These are phyloP conservation scores for Tetramorium alpestre DNA, from an alignment of 1,140 invertebrate species.

Conservation along the genomic window DNA sequence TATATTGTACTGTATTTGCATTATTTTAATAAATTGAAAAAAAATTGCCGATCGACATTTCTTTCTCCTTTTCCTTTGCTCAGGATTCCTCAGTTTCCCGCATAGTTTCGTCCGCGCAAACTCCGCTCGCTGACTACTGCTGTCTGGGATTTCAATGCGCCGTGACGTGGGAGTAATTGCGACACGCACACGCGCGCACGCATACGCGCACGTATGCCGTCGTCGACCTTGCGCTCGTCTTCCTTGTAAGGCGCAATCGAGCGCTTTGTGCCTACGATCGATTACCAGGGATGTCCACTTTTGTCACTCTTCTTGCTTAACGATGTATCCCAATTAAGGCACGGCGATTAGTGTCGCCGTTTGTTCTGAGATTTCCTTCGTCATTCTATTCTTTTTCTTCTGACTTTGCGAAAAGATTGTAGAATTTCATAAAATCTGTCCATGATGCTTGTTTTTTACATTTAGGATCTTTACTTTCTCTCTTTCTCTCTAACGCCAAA, in stretches of 20 bases:
- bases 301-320: slow-evolving; percentile 71
- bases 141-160: slow-evolving; percentile 65
- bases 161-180: slow-evolving; percentile 74
- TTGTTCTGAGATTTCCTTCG: slow-evolving; percentile 35
- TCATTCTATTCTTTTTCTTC: background rate
- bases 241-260: slow-evolving; percentile 73
- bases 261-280: slow-evolving; percentile 63
- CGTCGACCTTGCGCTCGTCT: slow-evolving; percentile 72
- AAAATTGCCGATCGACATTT: background rate
- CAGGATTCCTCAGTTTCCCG: slow-evolving; percentile 14
- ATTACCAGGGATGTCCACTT: slow-evolving; percentile 73
- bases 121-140: slow-evolving; percentile 20
- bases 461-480: too few species aligned
- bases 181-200: slow-evolving; percentile 55
- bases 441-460: too few species aligned
- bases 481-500: too few species aligned
- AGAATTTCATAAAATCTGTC: too few species aligned
- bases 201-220: slow-evolving; percentile 20
- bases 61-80: background rate
- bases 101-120: background rate
- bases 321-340: slow-evolving; percentile 70
- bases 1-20: too few species aligned
- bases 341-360: slow-evolving; percentile 64
- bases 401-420: too few species aligned
- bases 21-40: background rate